These are phyloP conservation scores for Campoletis sonorensis DNA, from an alignment of 1,140 invertebrate species.

Conservation along the genomic window DNA sequence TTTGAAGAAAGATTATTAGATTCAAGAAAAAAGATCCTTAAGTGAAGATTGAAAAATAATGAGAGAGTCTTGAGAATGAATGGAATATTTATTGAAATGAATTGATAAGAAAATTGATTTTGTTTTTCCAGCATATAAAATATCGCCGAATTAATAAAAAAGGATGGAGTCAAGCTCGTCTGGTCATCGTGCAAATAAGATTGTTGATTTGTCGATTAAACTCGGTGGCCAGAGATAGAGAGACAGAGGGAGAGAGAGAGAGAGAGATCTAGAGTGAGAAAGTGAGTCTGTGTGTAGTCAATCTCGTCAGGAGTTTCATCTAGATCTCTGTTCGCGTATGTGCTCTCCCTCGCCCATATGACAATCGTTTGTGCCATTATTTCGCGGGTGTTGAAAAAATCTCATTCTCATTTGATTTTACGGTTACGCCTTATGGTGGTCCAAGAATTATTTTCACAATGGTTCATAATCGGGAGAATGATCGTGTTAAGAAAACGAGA, in stretches of 20 bases:
- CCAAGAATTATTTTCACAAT: neutral
- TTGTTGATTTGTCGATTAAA: slow-evolving; percentile 13
- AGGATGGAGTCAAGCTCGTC: neutral
- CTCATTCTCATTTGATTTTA: neutral
- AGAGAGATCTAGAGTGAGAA: slow-evolving; percentile 34
- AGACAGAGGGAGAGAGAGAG: neutral
- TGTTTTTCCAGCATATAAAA: neutral
- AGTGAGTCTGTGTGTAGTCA: slow-evolving; percentile 28
- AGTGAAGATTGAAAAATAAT: neutral
- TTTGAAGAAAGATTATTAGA: neutral
- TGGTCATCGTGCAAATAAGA: neutral
- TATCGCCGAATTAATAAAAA: neutral
- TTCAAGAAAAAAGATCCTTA: neutral
- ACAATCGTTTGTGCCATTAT: neutral
- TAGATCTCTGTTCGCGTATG: neutral
- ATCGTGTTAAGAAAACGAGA: neutral
- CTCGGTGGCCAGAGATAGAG: slow-evolving; percentile 49
- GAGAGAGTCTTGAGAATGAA: too few relatives aligned
- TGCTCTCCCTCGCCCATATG: slow-evolving; percentile 37
- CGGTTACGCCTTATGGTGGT: neutral
- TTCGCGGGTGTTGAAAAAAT: neutral
- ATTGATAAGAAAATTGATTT: neutral
- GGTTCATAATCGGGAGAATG: neutral
- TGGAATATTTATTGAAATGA: neutral
- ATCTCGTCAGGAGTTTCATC: slow-evolving; percentile 13